Conservation (phyloP, 2,797 vertebrate species). For the Pantherophis vulpinus region DNA sequence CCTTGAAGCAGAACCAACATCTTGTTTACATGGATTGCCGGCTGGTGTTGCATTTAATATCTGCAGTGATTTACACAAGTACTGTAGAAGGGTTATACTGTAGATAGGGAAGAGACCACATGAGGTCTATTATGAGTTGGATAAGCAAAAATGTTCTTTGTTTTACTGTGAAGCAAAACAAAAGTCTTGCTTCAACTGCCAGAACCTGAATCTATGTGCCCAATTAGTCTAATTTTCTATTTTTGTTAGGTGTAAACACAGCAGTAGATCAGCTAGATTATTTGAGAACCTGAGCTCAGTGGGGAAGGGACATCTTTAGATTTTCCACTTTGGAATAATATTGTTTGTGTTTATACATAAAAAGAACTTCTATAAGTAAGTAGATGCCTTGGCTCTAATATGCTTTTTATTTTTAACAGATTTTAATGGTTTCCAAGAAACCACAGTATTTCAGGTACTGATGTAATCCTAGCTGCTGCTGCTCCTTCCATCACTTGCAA, state of each 20-base stretch:
- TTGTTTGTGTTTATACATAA: not conserved
- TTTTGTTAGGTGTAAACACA: not conserved
- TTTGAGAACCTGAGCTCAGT: not conserved
- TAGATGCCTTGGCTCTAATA: not conserved
- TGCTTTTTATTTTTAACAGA: not conserved
- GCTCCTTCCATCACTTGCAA: not conserved
- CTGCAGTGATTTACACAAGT: not conserved
- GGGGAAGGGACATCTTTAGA: not conserved
- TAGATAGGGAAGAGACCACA: too few relatives aligned
- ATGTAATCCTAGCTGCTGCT: not conserved
- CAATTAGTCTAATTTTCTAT: not conserved
- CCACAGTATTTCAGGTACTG: not conserved
- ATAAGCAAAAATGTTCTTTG: not conserved
- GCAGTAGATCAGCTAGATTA: not conserved
- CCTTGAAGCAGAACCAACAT: constrained; percentile 9
- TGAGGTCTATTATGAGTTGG: not conserved
- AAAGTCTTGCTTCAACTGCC: not conserved
- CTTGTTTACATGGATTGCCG: constrained; percentile 17
- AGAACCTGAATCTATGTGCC: not conserved
- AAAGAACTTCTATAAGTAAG: not conserved
- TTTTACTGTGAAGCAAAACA: not conserved
- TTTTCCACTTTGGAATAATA: not conserved
- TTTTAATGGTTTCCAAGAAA: not conserved
- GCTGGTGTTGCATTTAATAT: constrained; percentile 20
- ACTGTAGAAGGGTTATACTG: not conserved